Conservation (phyloP, 2,888 invertebrate species). For the Callosobruchus maculatus region DNA sequence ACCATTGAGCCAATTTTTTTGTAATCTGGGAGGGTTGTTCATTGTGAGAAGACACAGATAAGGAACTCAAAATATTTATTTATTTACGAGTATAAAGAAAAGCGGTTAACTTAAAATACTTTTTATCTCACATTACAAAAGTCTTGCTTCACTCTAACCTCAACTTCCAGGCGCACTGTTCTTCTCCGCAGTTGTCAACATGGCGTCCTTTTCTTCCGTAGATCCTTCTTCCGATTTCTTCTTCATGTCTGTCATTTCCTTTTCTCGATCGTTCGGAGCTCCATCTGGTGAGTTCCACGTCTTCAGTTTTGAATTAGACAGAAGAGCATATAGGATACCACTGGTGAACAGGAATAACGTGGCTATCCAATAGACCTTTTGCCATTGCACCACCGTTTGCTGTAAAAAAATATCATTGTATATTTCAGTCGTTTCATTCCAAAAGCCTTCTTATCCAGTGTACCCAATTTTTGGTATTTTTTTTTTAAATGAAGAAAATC, state of each 20-base stretch:
- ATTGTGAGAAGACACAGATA: too few relatives aligned
- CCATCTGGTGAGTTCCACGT: conserved; percentile 54
- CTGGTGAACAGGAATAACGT: conserved; percentile 52
- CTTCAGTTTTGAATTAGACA: conserved; percentile 57
- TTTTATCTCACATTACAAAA: too few relatives aligned
- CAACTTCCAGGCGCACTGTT: neutral
- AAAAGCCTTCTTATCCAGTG: too few relatives aligned
- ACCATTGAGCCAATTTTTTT: too few relatives aligned
- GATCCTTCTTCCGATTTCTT: neutral
- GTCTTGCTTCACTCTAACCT: too few relatives aligned
- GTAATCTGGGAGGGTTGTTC: too few relatives aligned
- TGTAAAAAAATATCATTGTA: conserved; percentile 40
- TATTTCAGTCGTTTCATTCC: too few relatives aligned
- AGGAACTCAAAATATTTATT: too few relatives aligned
- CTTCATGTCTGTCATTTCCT: conserved; percentile 16
- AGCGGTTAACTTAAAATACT: too few relatives aligned
- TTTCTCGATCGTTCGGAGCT: conserved; percentile 7
- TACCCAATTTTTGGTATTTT: too few relatives aligned
- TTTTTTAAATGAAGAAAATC: too few relatives aligned
- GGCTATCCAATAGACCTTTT: conserved; percentile 57
- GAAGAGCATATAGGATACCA: conserved; percentile 54
- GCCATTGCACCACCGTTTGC: conserved; percentile 62
- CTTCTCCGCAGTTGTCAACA: neutral
- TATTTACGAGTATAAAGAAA: too few relatives aligned
- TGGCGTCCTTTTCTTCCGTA: neutral